Conservation (phyloP, 2,888 invertebrate genomes). For the Mesopsocus fuscifrons region DNA sequence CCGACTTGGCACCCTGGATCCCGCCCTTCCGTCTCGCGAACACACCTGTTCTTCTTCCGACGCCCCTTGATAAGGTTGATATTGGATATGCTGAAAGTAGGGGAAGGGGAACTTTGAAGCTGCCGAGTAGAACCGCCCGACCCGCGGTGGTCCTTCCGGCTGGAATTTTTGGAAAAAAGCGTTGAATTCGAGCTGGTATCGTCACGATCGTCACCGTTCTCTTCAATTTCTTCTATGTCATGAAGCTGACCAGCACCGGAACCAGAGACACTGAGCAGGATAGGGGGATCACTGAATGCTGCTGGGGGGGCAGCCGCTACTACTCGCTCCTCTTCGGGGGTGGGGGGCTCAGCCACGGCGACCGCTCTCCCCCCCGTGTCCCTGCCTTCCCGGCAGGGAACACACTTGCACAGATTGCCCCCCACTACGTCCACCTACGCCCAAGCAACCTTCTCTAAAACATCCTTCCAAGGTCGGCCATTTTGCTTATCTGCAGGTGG, state of each 20-base stretch:
- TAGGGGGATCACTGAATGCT: background rate
- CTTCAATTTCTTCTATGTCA: constrained; percentile 7
- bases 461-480: too few relatives aligned
- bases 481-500: too few relatives aligned
- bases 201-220: constrained; percentile 1
- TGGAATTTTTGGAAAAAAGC: constrained; percentile 7
- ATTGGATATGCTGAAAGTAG: constrained; percentile 10
- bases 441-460: too few relatives aligned
- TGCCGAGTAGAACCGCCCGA: constrained; percentile 5
- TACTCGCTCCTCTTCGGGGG: background rate
- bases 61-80: constrained; percentile 8
- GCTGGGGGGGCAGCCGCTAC: background rate
- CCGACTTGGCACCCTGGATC: too few relatives aligned
- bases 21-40: too few relatives aligned
- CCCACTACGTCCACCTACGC: constrained; percentile 3
- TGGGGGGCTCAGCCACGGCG: background rate
- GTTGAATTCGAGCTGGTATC: constrained; percentile 4
- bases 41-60: constrained; percentile 7
- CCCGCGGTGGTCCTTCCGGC: constrained; percentile 8
- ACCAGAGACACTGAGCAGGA: background rate
- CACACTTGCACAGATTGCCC: background rate
- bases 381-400: constrained; percentile 8
- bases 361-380: background rate
- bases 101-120: constrained; percentile 8
- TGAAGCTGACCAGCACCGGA: constrained; percentile 5